phyloP scores from a whole-genome alignment of 2,888 invertebrate genomes.

The Coecobrya sp. region DNA sequence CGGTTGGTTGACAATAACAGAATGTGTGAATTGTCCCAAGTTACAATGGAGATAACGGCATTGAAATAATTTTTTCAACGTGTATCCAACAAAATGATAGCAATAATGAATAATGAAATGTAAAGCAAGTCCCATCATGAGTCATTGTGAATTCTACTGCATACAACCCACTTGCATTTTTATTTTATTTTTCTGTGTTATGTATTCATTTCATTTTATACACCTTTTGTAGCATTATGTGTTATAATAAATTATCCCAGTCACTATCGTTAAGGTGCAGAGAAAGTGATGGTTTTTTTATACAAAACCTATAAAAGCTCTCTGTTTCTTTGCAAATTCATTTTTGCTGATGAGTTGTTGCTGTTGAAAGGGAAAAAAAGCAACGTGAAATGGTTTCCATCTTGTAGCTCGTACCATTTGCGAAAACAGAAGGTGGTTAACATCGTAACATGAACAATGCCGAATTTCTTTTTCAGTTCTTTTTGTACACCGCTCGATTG shows the following conservation, averaged over 20 bases:
- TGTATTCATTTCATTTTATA: conserved; percentile 12
- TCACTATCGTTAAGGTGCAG: conserved; percentile 5
- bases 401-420: background rate
- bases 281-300: conserved; percentile 42
- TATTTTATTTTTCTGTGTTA: background rate
- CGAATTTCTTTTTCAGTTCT: background rate
- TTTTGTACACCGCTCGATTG: background rate
- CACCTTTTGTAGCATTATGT: background rate
- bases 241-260: background rate
- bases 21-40: conserved; percentile 10
- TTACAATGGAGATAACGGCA: conserved; percentile 17
- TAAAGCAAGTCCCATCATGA: background rate
- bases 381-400: conserved; percentile 11
- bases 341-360: background rate
- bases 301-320: conserved; percentile 16
- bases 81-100: background rate
- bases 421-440: too few species aligned
- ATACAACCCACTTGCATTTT: background rate
- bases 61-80: conserved; percentile 34
- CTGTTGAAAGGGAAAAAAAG: too few species aligned
- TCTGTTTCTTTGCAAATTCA: background rate
- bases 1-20: conserved; percentile 40
- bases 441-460: too few species aligned
- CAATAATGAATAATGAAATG: background rate
- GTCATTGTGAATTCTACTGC: background rate